phyloP scores from a whole-genome alignment of 2,888 invertebrate species.

The Tromatobia lineatoria region DNA sequence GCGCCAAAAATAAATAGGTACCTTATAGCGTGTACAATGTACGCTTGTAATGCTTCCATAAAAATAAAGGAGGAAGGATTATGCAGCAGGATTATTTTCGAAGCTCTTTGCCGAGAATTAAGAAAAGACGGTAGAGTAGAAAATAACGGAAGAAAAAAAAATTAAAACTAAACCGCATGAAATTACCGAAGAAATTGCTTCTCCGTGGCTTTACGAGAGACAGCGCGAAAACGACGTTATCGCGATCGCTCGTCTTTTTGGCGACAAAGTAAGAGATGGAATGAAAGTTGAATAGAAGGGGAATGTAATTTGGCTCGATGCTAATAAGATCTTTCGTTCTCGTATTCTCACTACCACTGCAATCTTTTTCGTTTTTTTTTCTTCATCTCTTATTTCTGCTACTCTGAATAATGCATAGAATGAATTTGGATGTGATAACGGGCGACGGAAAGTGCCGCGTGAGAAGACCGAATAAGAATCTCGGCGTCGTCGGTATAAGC shows the following conservation, averaged over 20 bases:
- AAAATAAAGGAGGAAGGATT: constrained; percentile 29
- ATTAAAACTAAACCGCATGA: constrained; percentile 35
- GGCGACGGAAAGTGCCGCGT: constrained; percentile 47
- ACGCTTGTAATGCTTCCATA: constrained; percentile 8
- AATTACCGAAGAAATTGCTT: constrained; percentile 50
- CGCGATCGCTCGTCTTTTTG: constrained; percentile 52
- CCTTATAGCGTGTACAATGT: neutral
- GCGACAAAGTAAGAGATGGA: constrained; percentile 45
- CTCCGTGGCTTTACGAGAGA: constrained; percentile 40
- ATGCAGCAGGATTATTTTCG: constrained; percentile 26
- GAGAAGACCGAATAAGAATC: constrained; percentile 58
- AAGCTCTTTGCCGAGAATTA: constrained; percentile 38
- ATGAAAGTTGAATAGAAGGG: constrained; percentile 59
- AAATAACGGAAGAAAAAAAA: constrained; percentile 41
- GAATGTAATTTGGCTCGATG: constrained; percentile 82
- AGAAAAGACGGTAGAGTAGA: constrained; percentile 8
- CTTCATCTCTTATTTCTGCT: constrained; percentile 46
- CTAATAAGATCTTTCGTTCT: constrained; percentile 77
- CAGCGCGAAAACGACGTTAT: constrained; percentile 58
- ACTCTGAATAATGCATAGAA: constrained; percentile 79
- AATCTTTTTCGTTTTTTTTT: constrained; percentile 28
- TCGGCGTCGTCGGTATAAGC: constrained; percentile 43
- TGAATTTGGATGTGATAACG: constrained; percentile 77
- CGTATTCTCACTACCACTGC: constrained; percentile 51
- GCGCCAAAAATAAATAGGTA: constrained; percentile 22